Base-by-base conservation (phyloP, 2,113 vertebrate genomes). In the Hemicordylus capensis region DNA sequence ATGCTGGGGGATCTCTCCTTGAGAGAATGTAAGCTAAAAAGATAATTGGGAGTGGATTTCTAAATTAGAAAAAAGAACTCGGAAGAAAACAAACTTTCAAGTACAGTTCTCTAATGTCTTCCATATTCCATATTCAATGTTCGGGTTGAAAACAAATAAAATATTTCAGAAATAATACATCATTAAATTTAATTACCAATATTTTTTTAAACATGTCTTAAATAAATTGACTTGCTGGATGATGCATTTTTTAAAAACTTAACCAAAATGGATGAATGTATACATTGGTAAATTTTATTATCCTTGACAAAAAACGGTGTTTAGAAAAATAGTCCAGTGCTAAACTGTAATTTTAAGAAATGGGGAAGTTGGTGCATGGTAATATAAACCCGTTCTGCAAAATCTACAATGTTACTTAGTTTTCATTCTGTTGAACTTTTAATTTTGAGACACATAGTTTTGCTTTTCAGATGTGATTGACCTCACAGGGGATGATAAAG, bases 401-500 rank as follows among this genome's bases (percentile, higher is more conserved):
- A 84, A 87, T 92, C 87, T 94, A 81, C 84, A 92, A 59, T 91
- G 89, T 90, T 74, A 89, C 76, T 94, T 93, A 78, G n/a, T 39
- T 94, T 95, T 95, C 86, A 63, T 92, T 94, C 92, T 95, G 91
- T 95, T 96, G 95, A 90, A 90, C 85, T 92, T 95, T 95, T 93
- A 91, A 95, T 96, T 95, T 96, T 97, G 94, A 96, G 93, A 93
- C 93, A 95, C 91, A 92, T 92, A 93, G 87, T 93, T 97, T 96
- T 95, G 90, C 90, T 90, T 95, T 97, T 94, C 96, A 99, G 99
- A 98, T 96, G 98, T 99, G 90, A 99, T 99, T 89, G 99, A 99
- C 96, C 97, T 99, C 95, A 99, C 99, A 85, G 99, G 98, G 82
- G 98, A 99, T 91, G 99, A 99, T 96, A 99, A 99, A 97, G 99